Conservation (phyloP, 2,797 vertebrate genomes). For the Siniperca scherzeri region DNA sequence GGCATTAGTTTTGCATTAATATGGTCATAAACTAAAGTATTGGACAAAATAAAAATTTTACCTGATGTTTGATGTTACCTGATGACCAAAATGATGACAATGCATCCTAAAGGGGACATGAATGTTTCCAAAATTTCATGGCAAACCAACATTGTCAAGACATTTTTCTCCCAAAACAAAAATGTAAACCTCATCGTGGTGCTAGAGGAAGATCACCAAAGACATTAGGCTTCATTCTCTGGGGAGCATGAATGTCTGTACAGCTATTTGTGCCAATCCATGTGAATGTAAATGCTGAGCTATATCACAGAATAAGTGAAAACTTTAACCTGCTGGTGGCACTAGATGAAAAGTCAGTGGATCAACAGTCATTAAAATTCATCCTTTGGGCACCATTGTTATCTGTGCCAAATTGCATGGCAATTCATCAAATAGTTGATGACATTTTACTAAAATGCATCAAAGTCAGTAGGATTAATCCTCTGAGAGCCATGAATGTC, state of each 20-base stretch:
- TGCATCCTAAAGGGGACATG: no score
- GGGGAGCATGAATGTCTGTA: not conserved
- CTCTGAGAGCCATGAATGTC: no score
- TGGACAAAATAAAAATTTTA: no score
- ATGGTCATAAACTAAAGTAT: no score
- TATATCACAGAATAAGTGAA: no score
- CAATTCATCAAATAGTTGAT: not conserved
- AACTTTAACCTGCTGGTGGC: no score
- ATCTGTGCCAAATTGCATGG: not conserved
- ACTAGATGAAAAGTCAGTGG: not conserved
- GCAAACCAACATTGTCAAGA: not conserved
- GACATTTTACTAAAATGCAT: no score
- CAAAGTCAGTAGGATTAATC: not conserved
- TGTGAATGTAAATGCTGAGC: no score
- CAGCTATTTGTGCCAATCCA: not conserved
- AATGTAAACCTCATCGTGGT: not conserved
- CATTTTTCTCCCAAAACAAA: not conserved
- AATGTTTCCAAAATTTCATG: not conserved
- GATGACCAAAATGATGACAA: no score
- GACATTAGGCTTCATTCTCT: not conserved
- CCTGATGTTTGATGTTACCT: no score
- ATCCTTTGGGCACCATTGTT: not conserved
- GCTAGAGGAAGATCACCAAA: not conserved
- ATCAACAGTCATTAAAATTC: not conserved
- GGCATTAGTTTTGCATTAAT: no score